These are phyloP conservation scores for Hypothenemus hampei DNA, from an alignment of 1,140 invertebrate species.

Conservation along the genomic window DNA sequence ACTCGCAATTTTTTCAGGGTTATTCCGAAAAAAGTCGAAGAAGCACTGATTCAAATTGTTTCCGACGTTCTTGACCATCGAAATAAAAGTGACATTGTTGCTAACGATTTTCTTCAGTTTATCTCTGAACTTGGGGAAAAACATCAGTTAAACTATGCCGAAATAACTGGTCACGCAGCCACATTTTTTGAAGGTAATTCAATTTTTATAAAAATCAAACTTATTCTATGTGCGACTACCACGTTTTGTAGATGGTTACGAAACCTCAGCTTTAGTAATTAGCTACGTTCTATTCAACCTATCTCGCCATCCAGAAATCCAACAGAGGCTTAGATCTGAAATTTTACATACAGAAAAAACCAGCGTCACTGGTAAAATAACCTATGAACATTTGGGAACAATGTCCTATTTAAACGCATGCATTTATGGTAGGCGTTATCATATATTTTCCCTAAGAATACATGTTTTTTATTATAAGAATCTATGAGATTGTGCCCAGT, in stretches of 20 bases:
- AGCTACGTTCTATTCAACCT: conserved; percentile 51
- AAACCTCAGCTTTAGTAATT: conserved; percentile 23
- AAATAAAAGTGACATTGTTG: conserved; percentile 38
- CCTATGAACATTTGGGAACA: conserved; percentile 14
- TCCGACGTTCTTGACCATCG: conserved; percentile 40
- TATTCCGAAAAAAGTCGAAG: conserved; percentile 24
- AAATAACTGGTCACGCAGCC: conserved; percentile 56
- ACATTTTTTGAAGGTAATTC: conserved; percentile 43
- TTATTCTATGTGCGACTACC: too few relatives aligned
- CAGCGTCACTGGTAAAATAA: conserved; percentile 1
- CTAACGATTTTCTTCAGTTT: conserved; percentile 40
- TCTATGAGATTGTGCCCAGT: conserved; percentile 16
- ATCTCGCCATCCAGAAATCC: conserved; percentile 56
- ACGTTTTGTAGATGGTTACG: conserved; percentile 16
- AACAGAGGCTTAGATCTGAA: conserved; percentile 64
- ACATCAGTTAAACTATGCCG: conserved; percentile 45
- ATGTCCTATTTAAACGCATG: conserved; percentile 24
- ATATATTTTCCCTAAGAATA: background rate
- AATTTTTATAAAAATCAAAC: background rate
- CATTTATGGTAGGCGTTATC: conserved; percentile 14
- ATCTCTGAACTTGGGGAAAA: conserved; percentile 1
- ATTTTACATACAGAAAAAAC: conserved; percentile 37
- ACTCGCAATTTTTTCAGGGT: conserved; percentile 36
- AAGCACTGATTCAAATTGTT: conserved; percentile 25
- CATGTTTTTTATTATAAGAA: conserved; percentile 1